Conservation (phyloP, 2,888 invertebrate species). For the Cordilura impudica region DNA sequence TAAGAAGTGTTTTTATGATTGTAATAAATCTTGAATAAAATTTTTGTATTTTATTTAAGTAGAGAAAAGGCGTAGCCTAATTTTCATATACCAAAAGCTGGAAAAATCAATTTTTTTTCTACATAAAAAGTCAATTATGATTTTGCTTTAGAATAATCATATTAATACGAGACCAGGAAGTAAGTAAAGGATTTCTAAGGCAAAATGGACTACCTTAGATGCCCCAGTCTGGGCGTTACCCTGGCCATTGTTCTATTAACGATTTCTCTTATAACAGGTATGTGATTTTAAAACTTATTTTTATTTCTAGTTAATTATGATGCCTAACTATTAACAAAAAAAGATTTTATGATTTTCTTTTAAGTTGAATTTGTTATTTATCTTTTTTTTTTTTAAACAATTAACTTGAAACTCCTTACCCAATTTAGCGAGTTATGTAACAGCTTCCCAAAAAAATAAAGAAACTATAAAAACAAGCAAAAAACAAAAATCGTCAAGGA, state of each 20-base stretch:
- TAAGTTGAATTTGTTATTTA: conserved; percentile 16
- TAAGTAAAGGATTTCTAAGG: conserved; percentile 46
- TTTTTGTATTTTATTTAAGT: conserved; percentile 36
- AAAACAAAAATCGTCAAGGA: conserved; percentile 25
- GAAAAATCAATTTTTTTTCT: conserved; percentile 58
- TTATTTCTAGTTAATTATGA: conserved; percentile 30
- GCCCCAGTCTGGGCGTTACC: conserved; percentile 47
- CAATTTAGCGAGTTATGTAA: conserved; percentile 62
- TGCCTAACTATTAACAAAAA: conserved; percentile 37
- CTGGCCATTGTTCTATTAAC: conserved; percentile 48
- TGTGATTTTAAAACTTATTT: conserved; percentile 17
- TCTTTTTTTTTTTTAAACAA: conserved; percentile 12
- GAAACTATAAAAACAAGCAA: conserved; percentile 41
- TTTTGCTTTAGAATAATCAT: conserved; percentile 5
- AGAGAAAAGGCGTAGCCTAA: conserved; percentile 61
- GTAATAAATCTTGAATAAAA: conserved; percentile 15
- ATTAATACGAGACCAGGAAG: too few species aligned
- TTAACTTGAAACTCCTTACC: conserved; percentile 52
- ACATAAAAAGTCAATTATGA: neutral
- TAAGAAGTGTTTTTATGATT: neutral
- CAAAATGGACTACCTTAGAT: conserved; percentile 34
- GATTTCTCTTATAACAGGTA: conserved; percentile 42
- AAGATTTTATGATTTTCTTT: conserved; percentile 6
- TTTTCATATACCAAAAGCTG: conserved; percentile 19
- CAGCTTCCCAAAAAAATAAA: conserved; percentile 53